Base-by-base conservation (phyloP, 2,797 vertebrate genomes). In the Takifugu ocellatus region DNA sequence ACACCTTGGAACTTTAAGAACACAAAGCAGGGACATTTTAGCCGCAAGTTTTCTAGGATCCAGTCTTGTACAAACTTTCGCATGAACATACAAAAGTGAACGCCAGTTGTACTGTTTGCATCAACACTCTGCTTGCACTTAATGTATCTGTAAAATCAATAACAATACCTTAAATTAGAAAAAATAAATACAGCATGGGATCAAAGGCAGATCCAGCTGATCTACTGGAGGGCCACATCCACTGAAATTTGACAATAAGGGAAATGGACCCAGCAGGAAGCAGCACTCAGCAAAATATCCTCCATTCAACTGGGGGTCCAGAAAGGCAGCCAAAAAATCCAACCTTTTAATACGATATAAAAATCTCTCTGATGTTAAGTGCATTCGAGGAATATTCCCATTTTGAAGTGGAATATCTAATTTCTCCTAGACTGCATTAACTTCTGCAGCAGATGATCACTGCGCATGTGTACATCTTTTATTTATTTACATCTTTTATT, bases 171-270 rank as follows among this genome's bases (percentile, higher is more conserved):
- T 10, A 33, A 15, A 43, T 43, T 16, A 21, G 21, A 21, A 21
- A 21, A 21, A 21, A 21, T 21, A 21, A 21, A 21, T n/a, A 15
- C 42, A 43, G 45, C 45, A 61, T 44, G 31, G 63, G 55, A 55
- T 64, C 59, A 77, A 68, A 75, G 54, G 29, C 49, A 56, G 17
- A 58, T 42, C 8, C 12, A 6, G 44, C 44, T 61, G 36, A 45
- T 53, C 51, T 62, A n/a, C 29, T 61, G 16, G 56, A 55, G 68
- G 53, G 17, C 7, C n/a, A 4, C n/a, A 17, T 36, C 51, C 24
- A 46, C 33, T 61, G 27, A 64, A 64, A 62, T 63, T 5, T 55
- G 17, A 60, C 52, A 48, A 48, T 33, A 14, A 39, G 47, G 49
- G 11, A 68, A 58, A 53, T 26, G 44, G 56, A 59, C n/a, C 50